Conservation (phyloP, 2,113 vertebrate genomes). For the Plecturocebus donacophilus region DNA sequence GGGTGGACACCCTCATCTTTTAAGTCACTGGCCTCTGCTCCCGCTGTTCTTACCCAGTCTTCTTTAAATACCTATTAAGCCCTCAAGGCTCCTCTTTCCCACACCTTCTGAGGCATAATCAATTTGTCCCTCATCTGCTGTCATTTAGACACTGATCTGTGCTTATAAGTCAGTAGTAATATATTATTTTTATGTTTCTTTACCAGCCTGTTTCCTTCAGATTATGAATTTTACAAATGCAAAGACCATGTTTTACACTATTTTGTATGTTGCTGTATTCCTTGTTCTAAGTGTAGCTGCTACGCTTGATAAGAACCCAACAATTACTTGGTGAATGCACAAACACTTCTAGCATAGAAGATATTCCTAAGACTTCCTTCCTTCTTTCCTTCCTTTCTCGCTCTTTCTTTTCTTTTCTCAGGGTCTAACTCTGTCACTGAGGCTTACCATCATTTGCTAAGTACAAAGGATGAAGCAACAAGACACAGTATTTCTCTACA, state of each 20-base stretch:
- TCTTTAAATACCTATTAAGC: background rate
- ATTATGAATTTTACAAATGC: background rate
- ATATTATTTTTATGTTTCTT: background rate
- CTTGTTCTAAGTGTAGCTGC: background rate
- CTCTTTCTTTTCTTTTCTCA: no score
- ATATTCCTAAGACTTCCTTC: background rate
- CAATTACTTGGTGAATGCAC: background rate
- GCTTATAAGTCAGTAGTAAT: background rate
- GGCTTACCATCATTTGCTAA: background rate
- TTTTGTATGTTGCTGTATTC: background rate
- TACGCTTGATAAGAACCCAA: background rate
- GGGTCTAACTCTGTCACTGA: no score
- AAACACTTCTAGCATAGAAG: background rate
- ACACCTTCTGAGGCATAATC: background rate
- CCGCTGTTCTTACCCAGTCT: background rate
- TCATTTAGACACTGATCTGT: background rate
- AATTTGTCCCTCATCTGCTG: background rate
- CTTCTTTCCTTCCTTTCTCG: no score
- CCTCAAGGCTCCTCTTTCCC: background rate
- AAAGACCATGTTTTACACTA: background rate
- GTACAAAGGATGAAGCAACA: background rate
- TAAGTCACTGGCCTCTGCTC: background rate
- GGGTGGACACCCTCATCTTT: background rate
- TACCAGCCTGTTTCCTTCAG: background rate
- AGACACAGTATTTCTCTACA: background rate